Evolutionary conservation across 1,140 invertebrate genomes (phyloP).

Genomic region (Probaryconus sp.): DNA sequence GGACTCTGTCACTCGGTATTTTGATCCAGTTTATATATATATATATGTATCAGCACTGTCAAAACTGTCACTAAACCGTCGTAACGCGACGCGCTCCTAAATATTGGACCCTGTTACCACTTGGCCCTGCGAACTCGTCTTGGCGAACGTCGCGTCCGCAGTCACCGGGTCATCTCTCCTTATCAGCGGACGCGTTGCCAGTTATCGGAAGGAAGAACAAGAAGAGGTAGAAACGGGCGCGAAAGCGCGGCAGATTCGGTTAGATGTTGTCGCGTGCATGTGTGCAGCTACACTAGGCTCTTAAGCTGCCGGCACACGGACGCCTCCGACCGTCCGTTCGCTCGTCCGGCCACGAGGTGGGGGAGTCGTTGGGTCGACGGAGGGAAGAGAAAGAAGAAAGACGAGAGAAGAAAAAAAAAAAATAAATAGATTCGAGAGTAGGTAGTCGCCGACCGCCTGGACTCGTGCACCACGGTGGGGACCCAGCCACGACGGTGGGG

Average conservation of each 20-base stretch:
- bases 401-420: conserved; percentile 37
- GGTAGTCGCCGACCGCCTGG: conserved; percentile 65
- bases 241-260: conserved; percentile 65
- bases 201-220: conserved; percentile 60
- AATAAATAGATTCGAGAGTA: conserved; percentile 53
- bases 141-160: conserved; percentile 26
- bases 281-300: conserved; percentile 74
- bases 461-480: conserved; percentile 63
- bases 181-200: conserved; percentile 27
- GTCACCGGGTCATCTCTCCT: conserved; percentile 55
- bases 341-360: conserved; percentile 64
- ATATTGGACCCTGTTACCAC: not conserved
- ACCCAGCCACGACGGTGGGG: conserved; percentile 51
- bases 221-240: conserved; percentile 57
- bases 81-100: conserved; percentile 35
- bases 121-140: not conserved
- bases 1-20: too few relatives aligned
- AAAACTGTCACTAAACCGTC: not conserved
- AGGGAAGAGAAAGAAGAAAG: conserved; percentile 58
- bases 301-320: conserved; percentile 66
- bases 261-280: conserved; percentile 78
- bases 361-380: conserved; percentile 64
- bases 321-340: conserved; percentile 61
- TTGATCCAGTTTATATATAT: too few relatives aligned
- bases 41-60: too few relatives aligned